phyloP scores from a whole-genome alignment of 2,797 vertebrate genomes.

The Channallabes apus region DNA sequence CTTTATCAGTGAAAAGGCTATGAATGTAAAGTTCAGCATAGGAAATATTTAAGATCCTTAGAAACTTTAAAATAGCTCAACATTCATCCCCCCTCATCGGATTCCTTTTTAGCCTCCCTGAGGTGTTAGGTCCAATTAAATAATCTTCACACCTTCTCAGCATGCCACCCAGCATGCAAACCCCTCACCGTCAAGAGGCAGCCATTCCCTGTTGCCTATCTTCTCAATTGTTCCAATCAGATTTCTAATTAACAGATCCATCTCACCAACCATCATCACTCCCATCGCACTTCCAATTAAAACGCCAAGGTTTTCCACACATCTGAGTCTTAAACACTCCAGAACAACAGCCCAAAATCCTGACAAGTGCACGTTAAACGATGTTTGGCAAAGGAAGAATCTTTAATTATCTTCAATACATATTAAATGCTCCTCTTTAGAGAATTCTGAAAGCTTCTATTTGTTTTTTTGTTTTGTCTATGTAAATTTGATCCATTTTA shows the following conservation, averaged over 20 bases:
- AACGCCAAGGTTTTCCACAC: slow-evolving; percentile 56
- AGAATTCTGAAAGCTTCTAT: neutral
- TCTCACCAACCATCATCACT: slow-evolving; percentile 51
- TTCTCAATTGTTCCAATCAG: slow-evolving; percentile 57
- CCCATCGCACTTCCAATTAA: slow-evolving; percentile 58
- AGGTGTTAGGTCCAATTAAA: slow-evolving; percentile 61
- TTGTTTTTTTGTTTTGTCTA: neutral
- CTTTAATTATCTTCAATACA: slow-evolving; percentile 51
- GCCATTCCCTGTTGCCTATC: slow-evolving; percentile 44
- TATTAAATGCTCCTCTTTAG: slow-evolving; percentile 37
- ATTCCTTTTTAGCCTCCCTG: slow-evolving; percentile 39
- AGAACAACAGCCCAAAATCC: slow-evolving; percentile 49
- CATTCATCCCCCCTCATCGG: neutral
- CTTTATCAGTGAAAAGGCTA: slow-evolving; percentile 12
- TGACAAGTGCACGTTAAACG: slow-evolving; percentile 45
- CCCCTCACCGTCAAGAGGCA: slow-evolving; percentile 36
- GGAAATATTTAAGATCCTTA: slow-evolving; percentile 15
- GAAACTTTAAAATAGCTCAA: slow-evolving; percentile 35
- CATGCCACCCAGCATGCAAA: slow-evolving; percentile 47
- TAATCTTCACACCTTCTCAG: slow-evolving; percentile 51
- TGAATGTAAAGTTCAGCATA: slow-evolving; percentile 8
- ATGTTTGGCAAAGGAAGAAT: slow-evolving; percentile 36
- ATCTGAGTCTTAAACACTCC: slow-evolving; percentile 56
- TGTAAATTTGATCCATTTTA: neutral
- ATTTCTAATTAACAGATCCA: slow-evolving; percentile 61